phyloP scores from a whole-genome alignment of 2,797 vertebrate genomes.

The Thaleichthys pacificus region DNA sequence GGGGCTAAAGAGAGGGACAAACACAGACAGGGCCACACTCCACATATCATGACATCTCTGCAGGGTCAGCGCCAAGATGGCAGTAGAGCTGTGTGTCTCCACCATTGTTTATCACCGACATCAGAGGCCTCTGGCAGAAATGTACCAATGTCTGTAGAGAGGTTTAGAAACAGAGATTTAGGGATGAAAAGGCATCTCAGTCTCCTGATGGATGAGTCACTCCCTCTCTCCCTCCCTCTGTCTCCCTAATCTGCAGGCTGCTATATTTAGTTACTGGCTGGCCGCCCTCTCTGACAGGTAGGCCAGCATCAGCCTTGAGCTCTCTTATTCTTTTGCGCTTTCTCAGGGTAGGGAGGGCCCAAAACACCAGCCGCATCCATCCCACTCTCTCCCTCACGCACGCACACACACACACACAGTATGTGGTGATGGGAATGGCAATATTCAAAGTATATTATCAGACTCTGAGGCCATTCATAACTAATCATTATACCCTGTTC shows the following conservation, averaged over 20 bases:
- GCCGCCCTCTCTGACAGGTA: conserved; percentile 70
- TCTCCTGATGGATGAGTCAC: conserved; percentile 59
- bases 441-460: not conserved
- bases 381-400: no score
- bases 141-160: not conserved
- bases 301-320: conserved; percentile 62
- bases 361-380: not conserved
- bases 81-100: conserved; percentile 12
- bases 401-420: not conserved
- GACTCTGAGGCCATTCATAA: not conserved
- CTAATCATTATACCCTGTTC: not conserved
- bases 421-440: not conserved
- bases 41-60: not conserved
- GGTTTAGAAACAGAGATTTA: conserved; percentile 29
- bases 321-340: conserved; percentile 1
- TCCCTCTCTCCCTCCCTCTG: conserved; percentile 34
- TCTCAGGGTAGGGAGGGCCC: conserved; percentile 7
- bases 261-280: conserved; percentile 79
- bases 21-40: not conserved
- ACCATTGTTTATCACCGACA: conserved; percentile 1
- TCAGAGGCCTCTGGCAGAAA: not conserved
- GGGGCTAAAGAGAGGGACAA: conserved; percentile 32
- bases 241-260: conserved; percentile 67
- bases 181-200: conserved; percentile 33
- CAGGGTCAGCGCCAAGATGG: not conserved